Base-by-base conservation (phyloP, 2,113 vertebrate genomes). In the Tapirus terrestris region DNA sequence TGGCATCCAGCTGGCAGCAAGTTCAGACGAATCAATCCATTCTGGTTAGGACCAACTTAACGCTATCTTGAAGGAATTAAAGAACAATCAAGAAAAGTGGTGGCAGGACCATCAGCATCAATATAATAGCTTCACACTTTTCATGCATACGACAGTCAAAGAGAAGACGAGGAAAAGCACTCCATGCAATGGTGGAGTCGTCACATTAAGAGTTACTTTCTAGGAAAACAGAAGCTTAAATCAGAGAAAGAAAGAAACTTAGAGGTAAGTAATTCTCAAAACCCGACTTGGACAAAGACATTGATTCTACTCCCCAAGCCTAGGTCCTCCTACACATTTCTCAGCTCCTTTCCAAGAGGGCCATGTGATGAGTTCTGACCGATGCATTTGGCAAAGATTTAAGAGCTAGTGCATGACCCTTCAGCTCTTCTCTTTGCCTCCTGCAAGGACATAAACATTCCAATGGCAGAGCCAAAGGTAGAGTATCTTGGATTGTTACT, bases 171-270 rank as follows among this genome's bases (percentile, higher is more conserved):
- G 53, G 18, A 45, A 85, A 65, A 43, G 3, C 6, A 29, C 8
- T 25, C 14, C 1, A 2, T 9, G 17, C n/a, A 10, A 16, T 10
- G 0, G 36, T 2, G 11, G 18, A 39, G 53, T 6, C 27, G 27
- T 39, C 18, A 8, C 33, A 14, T 20, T 17, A 10, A 68, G 48
- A 21, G 8, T 3, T 11, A 4, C 48, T 60, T 48, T n/a, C 33
- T 12, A n/a, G 10, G n/a, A 56, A 79, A 76, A 51, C 2, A 39
- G 23, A 65, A 31, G 39, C 17, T 31, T 45, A 27, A 68, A n/a
- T 48, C 9, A 20, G 21, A 80, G 18, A 31, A 82, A 20, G 21
- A 67, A 73, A 72, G 91, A 91, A 67, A 85, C 43, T 45, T 20
- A 33, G 29, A 83, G 20, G 75, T 6, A 39, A 56, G 21, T 0